These are phyloP conservation scores for Mugil cephalus DNA, from an alignment of 2,113 vertebrate genomes.

Conservation along the genomic window DNA sequence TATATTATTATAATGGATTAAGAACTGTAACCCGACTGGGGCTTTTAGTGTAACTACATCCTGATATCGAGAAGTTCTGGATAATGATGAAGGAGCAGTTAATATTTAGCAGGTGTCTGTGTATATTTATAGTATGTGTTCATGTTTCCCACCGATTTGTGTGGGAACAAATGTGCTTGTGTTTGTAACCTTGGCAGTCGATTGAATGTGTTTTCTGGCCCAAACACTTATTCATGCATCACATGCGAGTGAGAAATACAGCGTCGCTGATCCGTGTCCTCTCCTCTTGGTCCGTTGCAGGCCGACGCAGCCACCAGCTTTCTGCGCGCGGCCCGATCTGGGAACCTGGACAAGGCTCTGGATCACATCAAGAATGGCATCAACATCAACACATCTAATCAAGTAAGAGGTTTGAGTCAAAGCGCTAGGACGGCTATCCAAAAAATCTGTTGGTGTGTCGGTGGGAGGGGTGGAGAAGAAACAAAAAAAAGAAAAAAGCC, in stretches of 20 bases:
- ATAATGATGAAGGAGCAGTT: not conserved
- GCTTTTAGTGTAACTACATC: conserved; percentile 10
- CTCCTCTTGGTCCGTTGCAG: conserved; percentile 72
- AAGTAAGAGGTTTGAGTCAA: conserved; percentile 82
- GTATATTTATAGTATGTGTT: not conserved
- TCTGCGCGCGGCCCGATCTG: conserved; percentile 93
- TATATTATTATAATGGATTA: not conserved
- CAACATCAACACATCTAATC: conserved; percentile 95
- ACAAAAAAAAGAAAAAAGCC: conserved; percentile 9
- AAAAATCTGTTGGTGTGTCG: not conserved
- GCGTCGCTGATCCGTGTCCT: not conserved
- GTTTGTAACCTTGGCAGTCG: not conserved
- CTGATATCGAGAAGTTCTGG: not conserved
- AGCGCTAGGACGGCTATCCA: not conserved
- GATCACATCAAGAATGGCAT: conserved; percentile 96
- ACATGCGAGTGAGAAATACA: not conserved
- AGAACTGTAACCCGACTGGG: conserved; percentile 17
- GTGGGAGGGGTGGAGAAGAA: not conserved
- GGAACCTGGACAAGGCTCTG: conserved; percentile 96
- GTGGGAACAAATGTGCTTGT: not conserved
- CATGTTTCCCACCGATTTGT: not conserved
- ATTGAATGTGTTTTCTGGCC: not conserved
- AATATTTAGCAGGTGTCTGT: not conserved
- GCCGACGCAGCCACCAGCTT: conserved; percentile 94
- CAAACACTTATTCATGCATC: not conserved